Evolutionary conservation across 2,797 vertebrate species (phyloP).

Genomic region (Phrynocephalus vlangalii): DNA sequence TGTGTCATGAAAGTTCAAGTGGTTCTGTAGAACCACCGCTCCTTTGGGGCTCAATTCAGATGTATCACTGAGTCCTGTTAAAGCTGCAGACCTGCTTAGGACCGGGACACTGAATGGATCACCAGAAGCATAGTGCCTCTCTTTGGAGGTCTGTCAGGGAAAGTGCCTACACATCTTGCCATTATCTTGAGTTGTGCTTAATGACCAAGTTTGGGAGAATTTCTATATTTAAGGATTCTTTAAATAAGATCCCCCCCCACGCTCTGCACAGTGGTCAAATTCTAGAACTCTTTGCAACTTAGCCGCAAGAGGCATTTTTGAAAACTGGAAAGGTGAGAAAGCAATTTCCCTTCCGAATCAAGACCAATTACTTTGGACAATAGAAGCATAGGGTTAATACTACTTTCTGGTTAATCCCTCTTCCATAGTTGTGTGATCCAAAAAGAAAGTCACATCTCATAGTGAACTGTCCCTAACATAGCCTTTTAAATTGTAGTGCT

Average conservation of each 20-base stretch:
- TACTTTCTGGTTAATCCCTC: not conserved
- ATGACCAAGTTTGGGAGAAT: not conserved
- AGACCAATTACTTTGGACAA: not conserved
- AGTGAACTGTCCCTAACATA: not conserved
- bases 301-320: not conserved
- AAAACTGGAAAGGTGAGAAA: constrained; percentile 1
- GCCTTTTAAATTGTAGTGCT: not conserved
- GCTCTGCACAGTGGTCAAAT: no score
- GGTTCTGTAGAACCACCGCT: not conserved
- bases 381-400: not conserved
- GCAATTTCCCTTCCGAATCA: not conserved
- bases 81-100: not conserved
- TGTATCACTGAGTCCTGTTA: not conserved
- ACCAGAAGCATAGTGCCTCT: not conserved
- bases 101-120: not conserved
- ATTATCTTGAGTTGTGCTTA: not conserved
- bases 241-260: no score
- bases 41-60: not conserved
- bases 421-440: not conserved
- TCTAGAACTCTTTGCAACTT: not conserved
- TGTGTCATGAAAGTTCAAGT: not conserved
- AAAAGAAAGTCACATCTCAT: not conserved
- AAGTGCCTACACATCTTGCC: not conserved
- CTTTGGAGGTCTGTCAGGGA: not conserved
- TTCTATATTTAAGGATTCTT: not conserved